phyloP scores from a whole-genome alignment of 1,140 invertebrate species.

The Homarus americanus region DNA sequence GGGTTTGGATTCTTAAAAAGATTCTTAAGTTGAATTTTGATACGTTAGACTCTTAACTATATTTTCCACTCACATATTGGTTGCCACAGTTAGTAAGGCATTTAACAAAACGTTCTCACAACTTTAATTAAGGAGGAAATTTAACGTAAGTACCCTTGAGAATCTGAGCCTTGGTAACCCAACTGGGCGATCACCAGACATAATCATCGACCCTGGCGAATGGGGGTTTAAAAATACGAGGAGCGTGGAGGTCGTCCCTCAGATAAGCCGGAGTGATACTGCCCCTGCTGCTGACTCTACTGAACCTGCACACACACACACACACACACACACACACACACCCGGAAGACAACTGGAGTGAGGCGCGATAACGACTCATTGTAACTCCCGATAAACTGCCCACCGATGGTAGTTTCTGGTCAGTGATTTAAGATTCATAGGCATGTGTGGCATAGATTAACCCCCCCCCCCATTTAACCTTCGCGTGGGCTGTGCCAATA shows the following conservation, averaged over 20 bases:
- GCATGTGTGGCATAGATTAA: background rate
- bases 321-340: too few relatives aligned
- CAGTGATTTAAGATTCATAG: background rate
- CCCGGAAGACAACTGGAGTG: background rate
- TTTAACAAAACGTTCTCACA: too few relatives aligned
- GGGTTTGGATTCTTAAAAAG: too few relatives aligned
- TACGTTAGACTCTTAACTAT: too few relatives aligned
- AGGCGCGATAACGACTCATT: background rate
- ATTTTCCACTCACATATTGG: too few relatives aligned
- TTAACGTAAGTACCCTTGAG: too few relatives aligned
- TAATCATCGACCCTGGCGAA: background rate
- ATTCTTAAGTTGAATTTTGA: too few relatives aligned
- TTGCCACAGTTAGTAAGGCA: too few relatives aligned
- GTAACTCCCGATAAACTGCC: background rate
- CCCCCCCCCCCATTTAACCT: background rate
- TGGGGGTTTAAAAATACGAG: background rate
- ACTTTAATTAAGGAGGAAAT: too few relatives aligned
- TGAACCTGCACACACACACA: background rate
- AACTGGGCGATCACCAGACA: background rate
- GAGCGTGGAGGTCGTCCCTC: background rate
- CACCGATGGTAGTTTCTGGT: background rate
- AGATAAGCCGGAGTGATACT: too few relatives aligned
- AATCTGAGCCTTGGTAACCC: background rate
- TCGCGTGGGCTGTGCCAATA: background rate
- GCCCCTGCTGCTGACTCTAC: too few relatives aligned